Conservation (phyloP, 2,797 vertebrate genomes). For the Lithobates pipiens region DNA sequence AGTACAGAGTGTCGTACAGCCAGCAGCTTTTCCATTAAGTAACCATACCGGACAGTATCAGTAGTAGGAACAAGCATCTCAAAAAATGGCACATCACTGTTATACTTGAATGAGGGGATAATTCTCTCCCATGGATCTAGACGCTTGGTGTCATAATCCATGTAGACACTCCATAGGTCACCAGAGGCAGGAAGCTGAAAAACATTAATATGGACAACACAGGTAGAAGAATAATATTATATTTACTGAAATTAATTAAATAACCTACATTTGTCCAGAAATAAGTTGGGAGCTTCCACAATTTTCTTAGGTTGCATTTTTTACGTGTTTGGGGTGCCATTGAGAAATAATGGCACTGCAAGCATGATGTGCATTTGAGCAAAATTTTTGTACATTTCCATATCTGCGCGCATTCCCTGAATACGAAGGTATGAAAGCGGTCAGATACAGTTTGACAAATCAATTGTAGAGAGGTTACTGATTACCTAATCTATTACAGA, state of each 20-base stretch:
- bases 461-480: too few species aligned
- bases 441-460: too few species aligned
- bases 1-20: constrained; percentile 83
- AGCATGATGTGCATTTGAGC: too few species aligned
- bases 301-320: too few species aligned
- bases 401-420: too few species aligned
- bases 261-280: too few species aligned
- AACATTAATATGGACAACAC: background rate
- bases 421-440: too few species aligned
- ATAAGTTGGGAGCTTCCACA: too few species aligned
- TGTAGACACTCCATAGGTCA: constrained; percentile 82
- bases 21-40: constrained; percentile 88
- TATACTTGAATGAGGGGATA: constrained; percentile 83
- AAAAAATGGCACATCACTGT: constrained; percentile 81
- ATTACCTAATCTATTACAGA: too few species aligned
- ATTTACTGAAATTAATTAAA: background rate
- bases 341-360: too few species aligned
- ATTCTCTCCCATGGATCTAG: constrained; percentile 84
- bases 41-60: constrained; percentile 87
- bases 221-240: constrained; percentile 21
- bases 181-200: constrained; percentile 79
- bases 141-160: constrained; percentile 80
- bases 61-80: constrained; percentile 89
- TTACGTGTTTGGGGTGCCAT: too few species aligned
- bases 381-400: too few species aligned